phyloP scores from a whole-genome alignment of 1,140 invertebrate species.

The Oncopeltus fasciatus region DNA sequence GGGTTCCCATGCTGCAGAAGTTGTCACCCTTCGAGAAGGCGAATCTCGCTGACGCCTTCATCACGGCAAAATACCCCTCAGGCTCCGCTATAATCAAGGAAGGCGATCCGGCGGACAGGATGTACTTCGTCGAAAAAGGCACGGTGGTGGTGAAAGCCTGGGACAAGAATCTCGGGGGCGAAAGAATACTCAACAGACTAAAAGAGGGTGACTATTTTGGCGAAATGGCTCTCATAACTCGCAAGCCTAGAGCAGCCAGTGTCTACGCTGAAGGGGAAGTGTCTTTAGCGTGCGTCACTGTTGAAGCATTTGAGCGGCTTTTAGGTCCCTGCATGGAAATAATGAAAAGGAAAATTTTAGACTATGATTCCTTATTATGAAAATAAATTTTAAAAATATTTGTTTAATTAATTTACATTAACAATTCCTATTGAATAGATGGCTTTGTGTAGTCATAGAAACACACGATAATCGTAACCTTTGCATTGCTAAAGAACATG shows the following conservation, averaged over 20 bases:
- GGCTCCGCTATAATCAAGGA: slow-evolving; percentile 78
- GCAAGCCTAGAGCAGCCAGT: slow-evolving; percentile 87
- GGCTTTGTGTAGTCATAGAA: too few relatives aligned
- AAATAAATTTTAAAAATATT: too few relatives aligned
- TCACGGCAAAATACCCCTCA: slow-evolving; percentile 55
- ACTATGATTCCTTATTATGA: too few relatives aligned
- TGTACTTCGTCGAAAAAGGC: slow-evolving; percentile 93
- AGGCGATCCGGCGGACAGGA: slow-evolving; percentile 86
- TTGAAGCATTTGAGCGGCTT: slow-evolving; percentile 91
- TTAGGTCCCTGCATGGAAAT: slow-evolving; percentile 96
- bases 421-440: too few relatives aligned
- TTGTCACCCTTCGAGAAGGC: slow-evolving; percentile 77
- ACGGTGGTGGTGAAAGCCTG: slow-evolving; percentile 63
- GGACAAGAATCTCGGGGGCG: slow-evolving; percentile 42
- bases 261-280: slow-evolving; percentile 70
- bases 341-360: too few relatives aligned
- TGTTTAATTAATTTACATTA: too few relatives aligned
- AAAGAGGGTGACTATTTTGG: slow-evolving; percentile 83
- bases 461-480: too few relatives aligned
- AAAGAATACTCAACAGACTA: slow-evolving; percentile 39
- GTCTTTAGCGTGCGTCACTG: slow-evolving; percentile 85
- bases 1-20: neutral
- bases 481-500: too few relatives aligned
- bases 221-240: slow-evolving; percentile 87
- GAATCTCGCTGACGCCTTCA: slow-evolving; percentile 87